Base-by-base conservation (phyloP, 2,888 invertebrate species). In the Schizotus pectinicornis region DNA sequence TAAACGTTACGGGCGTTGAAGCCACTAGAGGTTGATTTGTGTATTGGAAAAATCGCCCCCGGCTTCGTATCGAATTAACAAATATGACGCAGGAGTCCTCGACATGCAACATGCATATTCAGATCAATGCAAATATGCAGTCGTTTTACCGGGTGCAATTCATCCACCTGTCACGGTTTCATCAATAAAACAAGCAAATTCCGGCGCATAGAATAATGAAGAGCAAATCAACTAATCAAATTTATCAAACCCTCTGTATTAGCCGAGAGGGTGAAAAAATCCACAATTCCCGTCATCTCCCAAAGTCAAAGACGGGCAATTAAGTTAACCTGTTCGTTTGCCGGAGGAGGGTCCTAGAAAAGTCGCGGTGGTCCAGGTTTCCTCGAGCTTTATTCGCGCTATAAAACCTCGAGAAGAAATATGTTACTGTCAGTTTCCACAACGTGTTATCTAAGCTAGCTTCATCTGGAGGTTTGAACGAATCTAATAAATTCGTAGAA, bases 401-500 rank as follows among this genome's bases (percentile, higher is more conserved):
- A 39, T 53, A 53, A 53, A 46, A 36, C 33, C n/a, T n/a, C 33
- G 33, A 43, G 45, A 53, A 36, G 14, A 33, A 39, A 33, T 14
- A 7, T n/a, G 13, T 22, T 14, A 22, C 33, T 43, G 9, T 46
- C 11, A 13, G 36, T 45, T 42, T 51, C 51, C 30, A 35, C 38
- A 14, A 32, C 14, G 11, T 53, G 47, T 47, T 34, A 47, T 54
- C 47, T 39, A 35, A 54, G 46, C 47, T 13, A 47, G 54, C 39
- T 54, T 46, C 46, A 39, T 53, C 53, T 53, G 42, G 45, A 38
- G 37, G 37, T 43, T 32, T 7, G 50, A 41, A 41, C 42, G 33
- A 8, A 22, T 13, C 22, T 43, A 45, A 6, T 53, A 46, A 31
- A 3, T 14, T 53, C n/a, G n/a, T 35, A 11, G 32, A 41, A 22